A percentile compares a stretch with the other conserved stretches of the same genome.
Conservation (phyloP, 2,797 vertebrate species). For the Pteronotus mesoamericanus region DNA sequence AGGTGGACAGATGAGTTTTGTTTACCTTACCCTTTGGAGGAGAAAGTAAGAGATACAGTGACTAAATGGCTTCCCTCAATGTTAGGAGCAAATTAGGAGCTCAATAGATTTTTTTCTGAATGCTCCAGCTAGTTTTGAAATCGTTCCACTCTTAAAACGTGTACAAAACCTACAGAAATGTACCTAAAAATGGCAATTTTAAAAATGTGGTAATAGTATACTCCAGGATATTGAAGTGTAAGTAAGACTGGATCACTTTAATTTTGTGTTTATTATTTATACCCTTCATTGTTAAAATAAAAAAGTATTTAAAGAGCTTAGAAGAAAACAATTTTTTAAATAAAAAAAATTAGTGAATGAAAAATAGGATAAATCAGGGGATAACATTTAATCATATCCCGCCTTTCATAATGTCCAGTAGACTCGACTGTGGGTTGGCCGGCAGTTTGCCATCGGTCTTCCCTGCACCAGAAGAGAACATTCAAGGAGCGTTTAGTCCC, state of each 20-base stretch:
- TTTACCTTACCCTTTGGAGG: background rate
- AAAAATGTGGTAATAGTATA: background rate
- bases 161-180: background rate
- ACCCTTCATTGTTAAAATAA: background rate
- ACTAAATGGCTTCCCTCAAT: background rate
- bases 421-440: background rate
- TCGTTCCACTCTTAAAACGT: background rate
- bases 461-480: background rate
- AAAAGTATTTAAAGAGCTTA: background rate
- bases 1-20: background rate
- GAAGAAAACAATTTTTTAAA: background rate
- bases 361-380: background rate
- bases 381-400: background rate
- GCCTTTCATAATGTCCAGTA: background rate
- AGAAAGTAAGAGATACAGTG: background rate
- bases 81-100: background rate
- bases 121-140: background rate
- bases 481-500: background rate
- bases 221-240: background rate
- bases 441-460: background rate
- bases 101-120: background rate
- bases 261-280: background rate
- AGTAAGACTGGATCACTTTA: background rate
- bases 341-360: background rate
- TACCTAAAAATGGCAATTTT: background rate